These are phyloP conservation scores for Dolichomitus sp. DNA, from an alignment of 2,888 invertebrate species.

Conservation along the genomic window DNA sequence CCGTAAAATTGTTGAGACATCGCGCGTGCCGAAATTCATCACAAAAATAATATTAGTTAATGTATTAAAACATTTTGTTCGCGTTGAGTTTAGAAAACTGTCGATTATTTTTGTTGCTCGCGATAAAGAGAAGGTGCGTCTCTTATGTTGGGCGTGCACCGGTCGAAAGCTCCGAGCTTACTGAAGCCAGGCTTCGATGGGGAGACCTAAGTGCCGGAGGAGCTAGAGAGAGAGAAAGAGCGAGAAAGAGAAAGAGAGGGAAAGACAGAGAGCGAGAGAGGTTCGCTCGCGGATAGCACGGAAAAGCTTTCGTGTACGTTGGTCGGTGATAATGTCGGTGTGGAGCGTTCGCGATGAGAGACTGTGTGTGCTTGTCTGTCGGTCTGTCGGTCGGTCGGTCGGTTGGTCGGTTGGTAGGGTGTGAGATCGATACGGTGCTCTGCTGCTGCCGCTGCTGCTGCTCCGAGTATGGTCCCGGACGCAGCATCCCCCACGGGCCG, in stretches of 20 bases:
- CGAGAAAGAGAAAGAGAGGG: slow-evolving; percentile 35
- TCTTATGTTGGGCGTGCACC: slow-evolving; percentile 71
- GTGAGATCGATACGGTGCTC: slow-evolving; percentile 82
- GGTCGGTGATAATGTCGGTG: slow-evolving; percentile 68
- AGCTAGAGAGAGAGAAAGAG: slow-evolving; percentile 53
- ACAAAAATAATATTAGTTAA: background rate
- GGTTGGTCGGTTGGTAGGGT: slow-evolving; percentile 76
- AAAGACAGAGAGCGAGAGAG: slow-evolving; percentile 24
- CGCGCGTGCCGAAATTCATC: background rate
- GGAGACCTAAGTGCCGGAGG: slow-evolving; percentile 54
- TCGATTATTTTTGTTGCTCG: background rate
- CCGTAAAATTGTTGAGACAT: background rate
- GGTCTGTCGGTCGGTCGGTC: slow-evolving; percentile 62
- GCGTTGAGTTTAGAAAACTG: background rate
- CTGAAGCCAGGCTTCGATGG: slow-evolving; percentile 80
- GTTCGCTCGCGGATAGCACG: slow-evolving; percentile 52
- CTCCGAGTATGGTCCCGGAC: slow-evolving; percentile 80
- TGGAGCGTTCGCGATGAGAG: slow-evolving; percentile 50
- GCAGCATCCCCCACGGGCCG: slow-evolving; percentile 77
- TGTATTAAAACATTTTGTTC: background rate
- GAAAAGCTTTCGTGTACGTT: slow-evolving; percentile 71
- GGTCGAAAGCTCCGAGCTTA: slow-evolving; percentile 84
- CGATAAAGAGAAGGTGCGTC: slow-evolving; percentile 15
- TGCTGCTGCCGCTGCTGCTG: slow-evolving; percentile 57
- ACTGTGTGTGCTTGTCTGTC: slow-evolving; percentile 67